These are phyloP conservation scores for Steatocranus sp. DNA, from an alignment of 2,797 vertebrate species.

Conservation along the genomic window DNA sequence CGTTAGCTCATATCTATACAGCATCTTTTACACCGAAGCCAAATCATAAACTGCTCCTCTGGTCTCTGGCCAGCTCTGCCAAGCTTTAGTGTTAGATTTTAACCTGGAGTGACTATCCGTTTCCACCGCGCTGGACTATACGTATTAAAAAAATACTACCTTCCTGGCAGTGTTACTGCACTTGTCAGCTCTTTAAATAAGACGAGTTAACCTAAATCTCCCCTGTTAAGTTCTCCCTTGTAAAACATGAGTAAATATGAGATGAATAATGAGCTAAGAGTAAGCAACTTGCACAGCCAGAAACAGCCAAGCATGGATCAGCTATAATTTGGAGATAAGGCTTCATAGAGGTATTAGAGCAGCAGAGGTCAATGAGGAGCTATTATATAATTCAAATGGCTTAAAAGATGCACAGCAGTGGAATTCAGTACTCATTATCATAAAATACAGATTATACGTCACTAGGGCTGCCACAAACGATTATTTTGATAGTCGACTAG, in stretches of 20 bases:
- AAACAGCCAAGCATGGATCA: background rate
- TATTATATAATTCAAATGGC: slow-evolving; percentile 26
- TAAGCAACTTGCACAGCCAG: slow-evolving; percentile 17
- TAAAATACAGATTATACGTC: background rate
- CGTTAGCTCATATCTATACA: slow-evolving; percentile 16
- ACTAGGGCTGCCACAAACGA: too few relatives aligned
- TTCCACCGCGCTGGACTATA: background rate
- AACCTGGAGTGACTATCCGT: background rate
- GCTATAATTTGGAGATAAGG: slow-evolving; percentile 30
- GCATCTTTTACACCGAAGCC: background rate
- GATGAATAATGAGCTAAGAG: slow-evolving; percentile 29
- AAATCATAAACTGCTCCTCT: background rate
- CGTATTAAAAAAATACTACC: background rate
- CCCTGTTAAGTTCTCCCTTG: background rate
- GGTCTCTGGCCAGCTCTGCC: background rate
- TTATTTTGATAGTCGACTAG: too few relatives aligned
- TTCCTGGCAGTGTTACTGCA: background rate
- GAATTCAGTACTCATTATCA: background rate
- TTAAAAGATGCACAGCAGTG: slow-evolving; percentile 8
- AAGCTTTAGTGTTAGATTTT: background rate
- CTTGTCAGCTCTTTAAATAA: slow-evolving; percentile 22
- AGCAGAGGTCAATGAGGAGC: slow-evolving; percentile 37
- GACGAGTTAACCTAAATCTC: slow-evolving; percentile 26
- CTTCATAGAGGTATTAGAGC: slow-evolving; percentile 30
- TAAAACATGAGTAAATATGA: slow-evolving; percentile 35